Percentiles rank a stretch among this genome's conserved stretches.
Conservation (phyloP, 37 sponge, comb jelly and placozoan genomes). For the Lycopodina hypogea region DNA sequence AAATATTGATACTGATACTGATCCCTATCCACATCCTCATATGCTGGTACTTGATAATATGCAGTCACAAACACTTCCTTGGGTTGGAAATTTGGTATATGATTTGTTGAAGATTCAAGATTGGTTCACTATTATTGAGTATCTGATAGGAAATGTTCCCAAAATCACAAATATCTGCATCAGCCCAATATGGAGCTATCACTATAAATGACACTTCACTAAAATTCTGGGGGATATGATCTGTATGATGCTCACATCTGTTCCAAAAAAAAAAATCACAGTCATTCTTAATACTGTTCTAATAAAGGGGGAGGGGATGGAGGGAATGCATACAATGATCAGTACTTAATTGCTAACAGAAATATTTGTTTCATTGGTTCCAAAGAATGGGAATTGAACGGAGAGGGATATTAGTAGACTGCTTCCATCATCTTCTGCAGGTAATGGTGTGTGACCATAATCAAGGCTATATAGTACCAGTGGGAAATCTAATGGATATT, state of each 20-base stretch:
- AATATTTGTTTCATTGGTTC: neutral
- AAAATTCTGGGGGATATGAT: neutral
- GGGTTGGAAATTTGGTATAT: neutral
- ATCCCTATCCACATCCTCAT: too few species aligned
- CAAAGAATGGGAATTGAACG: slow-evolving; percentile 1
- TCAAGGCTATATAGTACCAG: neutral
- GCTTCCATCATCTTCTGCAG: neutral
- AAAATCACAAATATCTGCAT: neutral
- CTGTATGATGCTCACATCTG: neutral
- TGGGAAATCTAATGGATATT: neutral
- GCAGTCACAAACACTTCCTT: neutral
- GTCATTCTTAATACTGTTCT: neutral
- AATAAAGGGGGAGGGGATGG: neutral
- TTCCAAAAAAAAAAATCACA: neutral
- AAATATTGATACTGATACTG: too few species aligned
- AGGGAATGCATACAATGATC: too few species aligned
- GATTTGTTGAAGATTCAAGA: neutral
- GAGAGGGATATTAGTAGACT: neutral
- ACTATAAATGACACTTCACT: neutral
- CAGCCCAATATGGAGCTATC: slow-evolving; percentile 10
- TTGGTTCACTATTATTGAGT: neutral
- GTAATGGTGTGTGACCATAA: neutral
- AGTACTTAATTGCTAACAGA: neutral
- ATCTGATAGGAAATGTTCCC: slow-evolving; percentile 11
- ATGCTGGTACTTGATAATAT: neutral